Percentiles rank a stretch among this genome's conserved stretches.
Evolutionary conservation across 2,888 invertebrate species (phyloP).

Genomic region (Eulithis prunata): DNA sequence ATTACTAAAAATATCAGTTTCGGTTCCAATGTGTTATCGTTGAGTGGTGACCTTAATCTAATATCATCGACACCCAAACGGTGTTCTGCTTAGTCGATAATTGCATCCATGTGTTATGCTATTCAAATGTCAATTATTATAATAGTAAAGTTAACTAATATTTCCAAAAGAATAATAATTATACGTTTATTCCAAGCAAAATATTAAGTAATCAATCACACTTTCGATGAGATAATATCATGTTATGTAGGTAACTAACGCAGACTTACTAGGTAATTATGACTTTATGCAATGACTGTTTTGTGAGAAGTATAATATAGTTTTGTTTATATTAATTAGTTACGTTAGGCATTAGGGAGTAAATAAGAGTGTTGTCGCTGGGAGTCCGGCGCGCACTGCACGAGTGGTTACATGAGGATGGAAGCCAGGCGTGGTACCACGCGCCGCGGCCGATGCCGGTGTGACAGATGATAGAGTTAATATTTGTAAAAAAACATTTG

Average conservation of each 20-base stretch:
- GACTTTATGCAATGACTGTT: slow-evolving; percentile 32
- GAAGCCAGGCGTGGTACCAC: slow-evolving; percentile 44
- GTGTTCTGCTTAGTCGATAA: slow-evolving; percentile 48
- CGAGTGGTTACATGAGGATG: slow-evolving; percentile 51
- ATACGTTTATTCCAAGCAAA: slow-evolving; percentile 37
- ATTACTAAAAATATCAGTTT: slow-evolving; percentile 10
- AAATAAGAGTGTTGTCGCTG: slow-evolving; percentile 38
- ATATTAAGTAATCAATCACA: slow-evolving; percentile 28
- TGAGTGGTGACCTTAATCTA: slow-evolving; percentile 15
- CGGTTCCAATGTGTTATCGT: slow-evolving; percentile 10
- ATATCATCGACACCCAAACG: slow-evolving; percentile 12
- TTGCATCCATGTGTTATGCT: slow-evolving; percentile 56
- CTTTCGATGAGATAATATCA: slow-evolving; percentile 36
- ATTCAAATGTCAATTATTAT: slow-evolving; percentile 69
- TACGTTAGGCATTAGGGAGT: slow-evolving; percentile 36
- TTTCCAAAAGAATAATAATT: slow-evolving; percentile 32
- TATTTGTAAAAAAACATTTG: slow-evolving; percentile 82
- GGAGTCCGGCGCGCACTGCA: slow-evolving; percentile 38
- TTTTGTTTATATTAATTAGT: slow-evolving; percentile 62
- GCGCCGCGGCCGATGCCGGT: slow-evolving; percentile 69
- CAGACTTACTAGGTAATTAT: slow-evolving; percentile 46
- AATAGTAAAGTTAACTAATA: slow-evolving; percentile 49
- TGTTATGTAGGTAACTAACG: slow-evolving; percentile 28
- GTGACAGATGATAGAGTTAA: slow-evolving; percentile 79
- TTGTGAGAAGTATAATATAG: slow-evolving; percentile 81